A percentile compares a stretch with the other conserved stretches of the same genome.
Evolutionary conservation across 2,113 vertebrate species (phyloP).

Genomic region (Rattus rattus): DNA sequence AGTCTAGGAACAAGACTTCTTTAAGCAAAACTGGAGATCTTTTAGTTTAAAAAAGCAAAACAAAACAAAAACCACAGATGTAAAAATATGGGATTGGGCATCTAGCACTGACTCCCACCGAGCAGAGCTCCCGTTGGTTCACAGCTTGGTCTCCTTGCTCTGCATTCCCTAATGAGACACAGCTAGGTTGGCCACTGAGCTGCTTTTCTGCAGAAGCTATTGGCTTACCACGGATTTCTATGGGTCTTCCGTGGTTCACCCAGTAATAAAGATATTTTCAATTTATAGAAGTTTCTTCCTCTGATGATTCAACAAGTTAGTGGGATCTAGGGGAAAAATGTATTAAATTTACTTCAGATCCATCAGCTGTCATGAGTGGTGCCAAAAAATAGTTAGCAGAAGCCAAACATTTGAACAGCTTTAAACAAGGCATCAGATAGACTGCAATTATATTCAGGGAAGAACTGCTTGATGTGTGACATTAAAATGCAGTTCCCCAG

Average conservation of each 20-base stretch:
- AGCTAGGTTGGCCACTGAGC: not conserved
- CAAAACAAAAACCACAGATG: not conserved
- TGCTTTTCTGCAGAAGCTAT: not conserved
- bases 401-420: slow-evolving; percentile 76
- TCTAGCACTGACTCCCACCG: not conserved
- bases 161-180: not conserved
- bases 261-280: slow-evolving; percentile 45
- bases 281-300: slow-evolving; percentile 52
- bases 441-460: slow-evolving; percentile 75
- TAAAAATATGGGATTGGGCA: not conserved
- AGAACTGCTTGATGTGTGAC: slow-evolving; percentile 48
- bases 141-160: not conserved
- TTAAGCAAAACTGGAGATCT: slow-evolving; percentile 6
- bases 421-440: slow-evolving; percentile 71
- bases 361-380: slow-evolving; percentile 63
- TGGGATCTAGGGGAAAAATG: slow-evolving; percentile 53
- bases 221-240: not conserved
- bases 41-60: not conserved
- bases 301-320: slow-evolving; percentile 66
- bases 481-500: slow-evolving; percentile 75
- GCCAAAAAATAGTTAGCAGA: slow-evolving; percentile 62
- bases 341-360: slow-evolving; percentile 59
- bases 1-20: not conserved
- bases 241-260: not conserved
- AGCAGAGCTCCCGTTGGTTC: not conserved